These are phyloP conservation scores for Ptychoptera contaminata DNA, from an alignment of 2,888 invertebrate genomes.

Conservation along the genomic window DNA sequence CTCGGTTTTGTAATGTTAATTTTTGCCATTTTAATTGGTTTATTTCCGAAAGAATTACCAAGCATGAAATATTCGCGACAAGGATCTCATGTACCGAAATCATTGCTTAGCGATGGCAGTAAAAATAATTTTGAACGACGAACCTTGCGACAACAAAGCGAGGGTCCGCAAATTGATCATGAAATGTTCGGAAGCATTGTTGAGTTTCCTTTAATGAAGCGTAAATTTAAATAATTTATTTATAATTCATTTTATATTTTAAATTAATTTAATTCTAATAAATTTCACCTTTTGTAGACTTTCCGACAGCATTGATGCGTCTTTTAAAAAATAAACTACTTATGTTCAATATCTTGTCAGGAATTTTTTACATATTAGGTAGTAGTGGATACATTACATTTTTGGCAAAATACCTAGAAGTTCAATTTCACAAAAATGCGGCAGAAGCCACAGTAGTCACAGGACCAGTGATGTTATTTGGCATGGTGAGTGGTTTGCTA, in stretches of 20 bases:
- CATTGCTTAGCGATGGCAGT: no score
- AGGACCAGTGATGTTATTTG: conserved; percentile 41
- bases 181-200: neutral
- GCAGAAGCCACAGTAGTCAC: conserved; percentile 48
- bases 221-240: conserved; percentile 1
- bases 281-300: conserved; percentile 34
- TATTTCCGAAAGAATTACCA: conserved; percentile 35
- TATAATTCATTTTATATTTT: conserved; percentile 8
- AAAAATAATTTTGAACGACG: no score
- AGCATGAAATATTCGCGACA: no score
- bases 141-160: neutral
- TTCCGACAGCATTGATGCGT: conserved; percentile 39
- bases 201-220: neutral
- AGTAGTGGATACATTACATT: conserved; percentile 52
- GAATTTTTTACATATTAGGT: conserved; percentile 46
- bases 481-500: conserved; percentile 43
- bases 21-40: conserved; percentile 43
- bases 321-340: conserved; percentile 47
- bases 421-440: conserved; percentile 49
- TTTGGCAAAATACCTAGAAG: conserved; percentile 58
- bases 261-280: no score
- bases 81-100: no score
- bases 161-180: neutral
- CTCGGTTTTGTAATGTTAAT: conserved; percentile 37
- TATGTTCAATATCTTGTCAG: conserved; percentile 47